Conservation (phyloP, 2,113 vertebrate species). For the Cyanocitta stelleri region DNA sequence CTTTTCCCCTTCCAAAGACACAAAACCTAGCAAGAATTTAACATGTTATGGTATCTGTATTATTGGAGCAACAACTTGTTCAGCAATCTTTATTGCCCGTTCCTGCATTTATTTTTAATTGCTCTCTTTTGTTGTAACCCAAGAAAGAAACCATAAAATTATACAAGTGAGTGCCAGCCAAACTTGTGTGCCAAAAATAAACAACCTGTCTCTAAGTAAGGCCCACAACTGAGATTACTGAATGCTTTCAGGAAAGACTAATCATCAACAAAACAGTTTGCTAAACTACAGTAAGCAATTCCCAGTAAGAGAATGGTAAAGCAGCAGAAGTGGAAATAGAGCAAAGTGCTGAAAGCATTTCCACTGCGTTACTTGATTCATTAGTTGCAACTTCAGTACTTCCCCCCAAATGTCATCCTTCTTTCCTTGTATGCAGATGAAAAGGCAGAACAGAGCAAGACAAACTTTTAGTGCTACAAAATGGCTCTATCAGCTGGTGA, state of each 20-base stretch:
- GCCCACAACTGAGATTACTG: background rate
- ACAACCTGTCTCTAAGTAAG: background rate
- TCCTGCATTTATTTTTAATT: background rate
- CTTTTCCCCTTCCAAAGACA: background rate
- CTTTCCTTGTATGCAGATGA: background rate
- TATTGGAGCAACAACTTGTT: background rate
- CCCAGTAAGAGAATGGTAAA: background rate
- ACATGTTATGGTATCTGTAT: background rate
- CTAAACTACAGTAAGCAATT: background rate
- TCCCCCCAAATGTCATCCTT: fast-evolving
- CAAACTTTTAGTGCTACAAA: background rate
- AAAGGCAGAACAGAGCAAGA: background rate
- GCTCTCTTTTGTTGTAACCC: background rate
- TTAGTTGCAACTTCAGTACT: background rate
- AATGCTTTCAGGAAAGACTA: background rate
- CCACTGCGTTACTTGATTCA: background rate
- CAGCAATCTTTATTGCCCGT: background rate
- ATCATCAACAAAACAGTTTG: background rate
- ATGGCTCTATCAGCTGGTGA: background rate
- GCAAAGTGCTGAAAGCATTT: background rate
- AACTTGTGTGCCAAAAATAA: background rate
- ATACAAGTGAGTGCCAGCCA: background rate
- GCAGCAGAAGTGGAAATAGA: background rate
- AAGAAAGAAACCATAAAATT: background rate
- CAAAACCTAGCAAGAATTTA: background rate